Base-by-base conservation (phyloP, 1,140 invertebrate genomes). In the Belonocnema kinseyi region DNA sequence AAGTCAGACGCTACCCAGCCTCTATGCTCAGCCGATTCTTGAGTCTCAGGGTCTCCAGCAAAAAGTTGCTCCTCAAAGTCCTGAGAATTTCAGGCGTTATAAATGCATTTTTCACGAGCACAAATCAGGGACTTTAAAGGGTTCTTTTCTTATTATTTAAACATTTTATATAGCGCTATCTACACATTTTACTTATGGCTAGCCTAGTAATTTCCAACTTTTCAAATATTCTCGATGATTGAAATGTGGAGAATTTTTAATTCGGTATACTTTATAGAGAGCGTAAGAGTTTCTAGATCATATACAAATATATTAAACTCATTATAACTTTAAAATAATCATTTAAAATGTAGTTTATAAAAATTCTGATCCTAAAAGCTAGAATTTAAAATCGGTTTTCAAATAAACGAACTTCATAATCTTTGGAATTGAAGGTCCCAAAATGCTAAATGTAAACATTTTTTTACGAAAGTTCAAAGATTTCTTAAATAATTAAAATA, bases 21-120 rank as follows among this genome's bases (percentile, higher is more conserved):
- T 10, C 56, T 46, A 46, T 46, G 40, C 40, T 46, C 40, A 46
- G 40, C 40, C 40, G 40, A 46, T 46, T 46, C 40, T 46, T 12
- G 21, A 61, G 21, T 13, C 12, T 66, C 33, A 66, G 61, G 40
- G 40, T 66, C 40, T 66, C 61, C 61, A 66, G 26, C 33, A 14
- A 61, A 58, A 61, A 61, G 17, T 54, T 8, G 17, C 17, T 54
- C 53, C 17, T 17, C 33, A 66, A 16, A 66, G 13, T 40, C 61
- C 12, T 61, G 21, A 40, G 21, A 40, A 46, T 33, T 66, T 66
- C 26, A 66, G 14, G 21, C 13, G 13, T n/a, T 66, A 33, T 66
- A 66, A 66, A 66, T 66, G 58, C 58, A 66, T n/a, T 66, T 66
- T 66, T 66, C 61, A 66, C 33, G 12, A 61, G 16, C 21, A 66